Evolutionary conservation across 2,888 invertebrate genomes (phyloP), one percentile per base, ranked within the genome.

Genomic region (Thumatha senex): DNA sequence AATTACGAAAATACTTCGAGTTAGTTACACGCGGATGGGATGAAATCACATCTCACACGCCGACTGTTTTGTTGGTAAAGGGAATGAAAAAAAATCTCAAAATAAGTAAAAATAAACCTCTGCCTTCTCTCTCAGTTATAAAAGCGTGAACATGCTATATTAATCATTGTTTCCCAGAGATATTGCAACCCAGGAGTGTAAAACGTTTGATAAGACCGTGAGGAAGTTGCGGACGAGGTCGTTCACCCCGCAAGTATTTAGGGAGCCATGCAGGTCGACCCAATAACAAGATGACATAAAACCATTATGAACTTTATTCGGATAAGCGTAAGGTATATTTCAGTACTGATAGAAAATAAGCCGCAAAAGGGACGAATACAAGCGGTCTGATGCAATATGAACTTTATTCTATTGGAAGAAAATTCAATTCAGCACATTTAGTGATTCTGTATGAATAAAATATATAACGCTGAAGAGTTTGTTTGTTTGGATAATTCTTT

Each of bases 221-320:
- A 49, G 45, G 60, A 67, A 48, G 60, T 56, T 54, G 54, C 41
- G 48, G 31, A 36, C 45, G 15, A 49, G 63, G 62, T 64, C 64
- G 29, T 53, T 55, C 54, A 64, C 53, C 67, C 46, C 54, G 12
- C 53, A 53, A 47, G 46, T 53, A 41, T 64, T 63, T 65, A 56
- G 65, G 65, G 61, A 65, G 51, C 51, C 10, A 12, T 15, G 44
- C 44, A 29, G 44, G 44, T 35, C 44, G 35, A 35, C 24, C 35
- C 31, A 49, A 52, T 30, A 48, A 40, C 47, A 41, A 35, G n/a
- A 9, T 12, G 12, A 24, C n/a, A 35, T 7, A n/a, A 4, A n/a
- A 40, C 24, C 1, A 47, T 36, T 40, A 38, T 11, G 48, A 39
- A 36, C 46, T 18, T 12, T 65, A 63, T 46, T 11, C 0, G 1